Conservation (phyloP, 2,888 invertebrate species). For the Calephelis perditalis region DNA sequence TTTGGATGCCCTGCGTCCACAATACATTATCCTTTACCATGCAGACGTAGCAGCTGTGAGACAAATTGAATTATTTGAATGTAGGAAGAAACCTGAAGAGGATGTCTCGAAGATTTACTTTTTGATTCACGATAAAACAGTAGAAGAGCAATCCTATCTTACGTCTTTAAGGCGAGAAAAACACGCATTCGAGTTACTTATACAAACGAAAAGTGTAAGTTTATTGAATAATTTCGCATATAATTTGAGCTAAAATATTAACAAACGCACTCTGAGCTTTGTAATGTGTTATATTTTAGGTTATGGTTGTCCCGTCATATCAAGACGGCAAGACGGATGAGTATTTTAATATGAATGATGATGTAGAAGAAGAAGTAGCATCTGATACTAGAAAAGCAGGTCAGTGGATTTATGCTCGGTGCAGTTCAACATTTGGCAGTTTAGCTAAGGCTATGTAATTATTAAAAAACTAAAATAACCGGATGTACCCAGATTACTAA, state of each 20-base stretch:
- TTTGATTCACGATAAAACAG: conserved; percentile 92
- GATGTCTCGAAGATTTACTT: conserved; percentile 88
- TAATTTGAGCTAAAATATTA: background rate
- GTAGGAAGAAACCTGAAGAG: conserved; percentile 67
- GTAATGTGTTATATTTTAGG: conserved; percentile 60
- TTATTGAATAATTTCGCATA: background rate
- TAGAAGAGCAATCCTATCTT: conserved; percentile 97
- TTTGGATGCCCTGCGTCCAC: conserved; percentile 83
- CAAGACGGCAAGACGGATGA: conserved; percentile 90
- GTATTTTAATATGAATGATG: conserved; percentile 62
- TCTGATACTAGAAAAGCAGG: conserved; percentile 84
- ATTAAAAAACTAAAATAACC: no score
- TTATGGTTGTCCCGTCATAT: conserved; percentile 91
- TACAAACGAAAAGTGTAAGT: conserved; percentile 93
- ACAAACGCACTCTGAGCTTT: no score
- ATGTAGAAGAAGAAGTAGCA: conserved; percentile 45
- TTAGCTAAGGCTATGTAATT: no score
- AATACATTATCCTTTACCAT: conserved; percentile 93
- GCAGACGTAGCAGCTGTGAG: conserved; percentile 91
- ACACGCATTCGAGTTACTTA: conserved; percentile 94
- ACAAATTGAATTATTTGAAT: conserved; percentile 92
- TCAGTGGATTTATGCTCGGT: conserved; percentile 18
- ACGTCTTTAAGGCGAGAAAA: conserved; percentile 94
- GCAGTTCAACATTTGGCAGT: no score
- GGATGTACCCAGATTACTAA: no score